Evolutionary conservation across 2,797 vertebrate species (phyloP), one percentile per base, ranked within the genome.

Genomic region (Ptychobarbus kaznakovi): DNA sequence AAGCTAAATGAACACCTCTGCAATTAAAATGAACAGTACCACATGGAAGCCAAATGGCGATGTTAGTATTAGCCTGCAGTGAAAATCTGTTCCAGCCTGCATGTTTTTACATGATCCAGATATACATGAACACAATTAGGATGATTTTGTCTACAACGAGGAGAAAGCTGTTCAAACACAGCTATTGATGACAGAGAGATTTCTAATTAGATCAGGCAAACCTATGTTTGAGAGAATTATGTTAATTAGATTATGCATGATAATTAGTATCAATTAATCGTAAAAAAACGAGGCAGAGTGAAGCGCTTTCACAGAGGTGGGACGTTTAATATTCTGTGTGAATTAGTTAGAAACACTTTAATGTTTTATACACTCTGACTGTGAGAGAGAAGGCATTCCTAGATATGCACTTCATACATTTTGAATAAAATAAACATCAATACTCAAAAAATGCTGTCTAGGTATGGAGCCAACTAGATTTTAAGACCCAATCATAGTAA

Each of bases 1-100:
- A 73, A 80, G 66, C 83, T 80, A 85, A 85, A 79, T 85, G 4
- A 85, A 80, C 76, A 80, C 75, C 76, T 63, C 18, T 12, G 76
- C 76, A 80, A 85, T 85, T 80, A 85, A 85, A 85, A 28, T 25
- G 11, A 35, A 78, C 11, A 4, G 22, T 69, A 35, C 65, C 75
- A 85, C 28, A 80, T 63, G 66, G 65, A 49, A 70, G 51, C 40
- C 51, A 72, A 85, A 80, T 80, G 51, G 53, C 2, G 66, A 61
- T 61, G 20, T 32, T 35, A 51, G 20, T 68, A 72, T 80, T 80
- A 51, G 65, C 76, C 76, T 49, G 51, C 75, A 79, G 83, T 85
- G 53, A 38, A 63, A 85, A 85, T 61, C 25, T 70, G 66, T 38
- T 80, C 38, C 51, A 63, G 68, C 28, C 20, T 10, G 35, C 51